phyloP scores from a whole-genome alignment of 2,888 invertebrate genomes.

The Cybosia mesomella region DNA sequence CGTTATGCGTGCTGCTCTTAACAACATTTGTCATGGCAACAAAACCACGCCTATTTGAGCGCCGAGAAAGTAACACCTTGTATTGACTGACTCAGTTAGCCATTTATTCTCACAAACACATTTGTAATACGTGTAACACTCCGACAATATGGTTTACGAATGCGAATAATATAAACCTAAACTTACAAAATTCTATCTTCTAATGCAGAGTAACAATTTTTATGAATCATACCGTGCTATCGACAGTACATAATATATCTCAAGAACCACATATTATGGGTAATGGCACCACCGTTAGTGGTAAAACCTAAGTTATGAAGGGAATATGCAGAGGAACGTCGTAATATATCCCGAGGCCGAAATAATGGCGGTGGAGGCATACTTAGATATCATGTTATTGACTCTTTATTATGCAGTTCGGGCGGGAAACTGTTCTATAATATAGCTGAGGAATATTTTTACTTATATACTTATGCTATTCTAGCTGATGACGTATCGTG shows the following conservation, averaged over 20 bases:
- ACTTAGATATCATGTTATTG: conserved; percentile 36
- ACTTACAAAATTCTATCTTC: conserved; percentile 34
- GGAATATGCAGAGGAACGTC: conserved; percentile 67
- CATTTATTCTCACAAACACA: too few relatives aligned
- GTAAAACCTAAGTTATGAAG: conserved; percentile 67
- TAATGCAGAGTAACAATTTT: conserved; percentile 63
- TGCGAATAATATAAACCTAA: background rate
- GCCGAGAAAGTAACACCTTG: too few relatives aligned
- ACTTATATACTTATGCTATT: too few relatives aligned
- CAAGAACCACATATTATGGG: conserved; percentile 70
- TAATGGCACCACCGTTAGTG: conserved; percentile 68
- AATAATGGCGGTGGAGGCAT: conserved; percentile 40
- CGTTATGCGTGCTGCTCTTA: too few relatives aligned
- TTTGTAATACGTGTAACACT: too few relatives aligned
- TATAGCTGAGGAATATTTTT: background rate
- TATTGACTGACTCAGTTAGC: too few relatives aligned
- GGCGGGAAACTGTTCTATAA: background rate
- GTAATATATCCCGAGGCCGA: conserved; percentile 53
- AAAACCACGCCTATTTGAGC: too few relatives aligned
- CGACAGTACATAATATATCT: conserved; percentile 63
- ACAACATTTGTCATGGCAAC: too few relatives aligned
- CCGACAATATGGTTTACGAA: too few relatives aligned
- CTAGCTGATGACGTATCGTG: too few relatives aligned
- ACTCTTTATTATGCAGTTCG: conserved; percentile 23
- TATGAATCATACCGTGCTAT: conserved; percentile 63